Base-by-base conservation (phyloP, 2,797 vertebrate genomes). In the Leucoraja ocellata region DNA sequence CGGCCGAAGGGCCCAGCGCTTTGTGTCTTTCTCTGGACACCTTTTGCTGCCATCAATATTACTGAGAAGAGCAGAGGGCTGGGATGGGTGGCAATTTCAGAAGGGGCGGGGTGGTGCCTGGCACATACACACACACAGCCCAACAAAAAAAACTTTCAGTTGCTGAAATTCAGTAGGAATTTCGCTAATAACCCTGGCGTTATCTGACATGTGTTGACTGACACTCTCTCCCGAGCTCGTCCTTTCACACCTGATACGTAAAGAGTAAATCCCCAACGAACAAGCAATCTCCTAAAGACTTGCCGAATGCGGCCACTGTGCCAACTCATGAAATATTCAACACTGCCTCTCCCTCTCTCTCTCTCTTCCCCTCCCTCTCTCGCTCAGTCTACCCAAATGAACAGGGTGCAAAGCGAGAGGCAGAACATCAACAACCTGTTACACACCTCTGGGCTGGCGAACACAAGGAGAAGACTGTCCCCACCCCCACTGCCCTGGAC, bases 251-350 rank as follows among this genome's bases (percentile, higher is more conserved):
- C 90, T 91, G 90, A 73, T 91, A 1, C 90, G 2, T 13, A 32
- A 11, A 54, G 90, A 74, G 88, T 76, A 23, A 76, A 92, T 74
- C 90, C 71, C 23, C 54, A 16, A 0, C 6, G 71, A 74, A 1
- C 90, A 46, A 46, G 10, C 68, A 28, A 88, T 23, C 84, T 88
- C 84, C 84, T 18, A 54, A 36, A 28, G 39, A 92, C 71, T 92
- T 88, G 84, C 18, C 90, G 36, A 92, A 92, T n/a, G 90, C 16
- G 18, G 23, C 74, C 16, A 23, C 18, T 11, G 36, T 54, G 39
- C 68, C 71, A 92, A 25, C 71, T n/a, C 90, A 73, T 92, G 71
- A 92, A 92, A 92, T 54, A 92, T 92, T 92, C 90, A 92, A 13
- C 21, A 91, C 68, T 54, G 32, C 13, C 63, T 73, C 88, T 21